Evolutionary conservation across 1,140 invertebrate genomes (phyloP).

Genomic region (Conus ventricosus): DNA sequence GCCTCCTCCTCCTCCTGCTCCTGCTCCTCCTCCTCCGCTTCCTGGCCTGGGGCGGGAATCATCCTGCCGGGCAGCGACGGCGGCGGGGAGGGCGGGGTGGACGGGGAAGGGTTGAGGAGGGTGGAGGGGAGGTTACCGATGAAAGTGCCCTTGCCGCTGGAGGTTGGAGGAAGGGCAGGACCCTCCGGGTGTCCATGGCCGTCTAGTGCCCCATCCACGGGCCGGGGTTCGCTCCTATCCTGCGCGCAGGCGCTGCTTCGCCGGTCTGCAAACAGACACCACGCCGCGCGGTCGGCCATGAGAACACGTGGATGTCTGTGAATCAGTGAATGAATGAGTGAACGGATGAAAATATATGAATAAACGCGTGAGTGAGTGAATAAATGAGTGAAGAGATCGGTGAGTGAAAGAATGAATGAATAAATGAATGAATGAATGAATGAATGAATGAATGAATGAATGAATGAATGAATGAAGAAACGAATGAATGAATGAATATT

Average conservation of each 20-base stretch:
- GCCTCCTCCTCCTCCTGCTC: neutral
- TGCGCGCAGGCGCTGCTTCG: too few species aligned
- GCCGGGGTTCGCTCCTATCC: neutral
- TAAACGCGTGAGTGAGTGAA: too few species aligned
- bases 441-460: too few species aligned
- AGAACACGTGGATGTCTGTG: too few species aligned
- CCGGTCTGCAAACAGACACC: neutral
- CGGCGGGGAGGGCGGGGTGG: neutral
- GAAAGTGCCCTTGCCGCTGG: constrained; percentile 34
- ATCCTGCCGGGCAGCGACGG: too few species aligned
- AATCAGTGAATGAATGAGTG: neutral
- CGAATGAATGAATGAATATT: too few species aligned
- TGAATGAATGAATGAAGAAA: too few species aligned
- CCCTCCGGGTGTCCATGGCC: constrained; percentile 20
- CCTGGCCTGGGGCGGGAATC: neutral
- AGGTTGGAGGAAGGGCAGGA: neutral
- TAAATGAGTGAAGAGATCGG: too few species aligned
- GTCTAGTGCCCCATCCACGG: neutral
- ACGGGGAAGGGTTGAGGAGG: neutral
- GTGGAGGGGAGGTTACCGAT: constrained; percentile 23
- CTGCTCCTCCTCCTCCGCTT: neutral
- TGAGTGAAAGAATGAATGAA: too few species aligned
- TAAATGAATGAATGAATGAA: too few species aligned
- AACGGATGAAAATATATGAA: neutral
- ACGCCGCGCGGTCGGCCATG: too few species aligned